phyloP scores from a whole-genome alignment of 1,140 invertebrate genomes.

The Myzus persicae region DNA sequence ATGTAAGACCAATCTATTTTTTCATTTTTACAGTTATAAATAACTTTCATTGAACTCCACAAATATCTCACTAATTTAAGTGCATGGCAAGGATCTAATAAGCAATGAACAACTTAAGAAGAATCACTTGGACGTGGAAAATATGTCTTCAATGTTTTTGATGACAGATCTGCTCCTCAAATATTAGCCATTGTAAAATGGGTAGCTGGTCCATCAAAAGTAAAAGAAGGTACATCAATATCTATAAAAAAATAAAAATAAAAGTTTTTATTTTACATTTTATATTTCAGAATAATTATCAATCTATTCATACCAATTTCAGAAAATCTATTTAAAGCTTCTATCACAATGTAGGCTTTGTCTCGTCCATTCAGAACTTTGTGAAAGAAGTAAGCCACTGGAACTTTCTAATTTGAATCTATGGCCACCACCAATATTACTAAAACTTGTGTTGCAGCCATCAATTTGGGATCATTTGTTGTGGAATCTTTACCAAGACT shows the following conservation, averaged over 20 bases:
- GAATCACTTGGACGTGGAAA: constrained; percentile 52
- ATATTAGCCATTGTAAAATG: constrained; percentile 30
- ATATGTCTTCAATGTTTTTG: not conserved
- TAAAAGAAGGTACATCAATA: not conserved
- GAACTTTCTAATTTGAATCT: constrained; percentile 20
- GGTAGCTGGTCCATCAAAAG: constrained; percentile 43
- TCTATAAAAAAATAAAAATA: too few relatives aligned
- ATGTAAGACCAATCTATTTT: too few relatives aligned
- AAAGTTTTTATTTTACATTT: too few relatives aligned
- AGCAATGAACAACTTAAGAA: not conserved
- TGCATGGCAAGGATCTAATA: too few relatives aligned
- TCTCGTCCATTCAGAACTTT: constrained; percentile 59
- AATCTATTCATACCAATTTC: not conserved
- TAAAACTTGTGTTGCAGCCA: constrained; percentile 14
- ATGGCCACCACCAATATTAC: constrained; percentile 11
- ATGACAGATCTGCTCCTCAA: not conserved
- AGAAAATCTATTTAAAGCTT: constrained; percentile 6
- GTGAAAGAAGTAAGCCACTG: constrained; percentile 62
- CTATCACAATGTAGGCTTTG: constrained; percentile 57
- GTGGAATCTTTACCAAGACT: constrained; percentile 54
- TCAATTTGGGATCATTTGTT: not conserved
- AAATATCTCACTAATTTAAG: too few relatives aligned
- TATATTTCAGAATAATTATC: too few relatives aligned
- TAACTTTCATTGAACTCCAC: too few relatives aligned
- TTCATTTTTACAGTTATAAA: too few relatives aligned